phyloP scores from a whole-genome alignment of 2,113 vertebrate species.

The Erinaceus europaeus region DNA sequence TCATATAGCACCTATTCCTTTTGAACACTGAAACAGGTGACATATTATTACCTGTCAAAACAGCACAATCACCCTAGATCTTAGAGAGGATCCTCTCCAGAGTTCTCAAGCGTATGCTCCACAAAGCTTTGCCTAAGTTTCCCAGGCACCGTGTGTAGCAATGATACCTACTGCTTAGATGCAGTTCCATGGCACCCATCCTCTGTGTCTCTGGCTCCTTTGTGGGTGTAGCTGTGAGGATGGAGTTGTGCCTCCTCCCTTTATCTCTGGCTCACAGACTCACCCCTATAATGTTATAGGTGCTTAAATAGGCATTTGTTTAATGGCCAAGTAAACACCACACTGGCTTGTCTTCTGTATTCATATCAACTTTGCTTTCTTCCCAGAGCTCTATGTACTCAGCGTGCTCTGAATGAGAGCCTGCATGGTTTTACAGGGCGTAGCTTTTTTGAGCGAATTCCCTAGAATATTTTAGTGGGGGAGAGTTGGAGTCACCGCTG shows the following conservation, averaged over 20 bases:
- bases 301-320: neutral
- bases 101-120: neutral
- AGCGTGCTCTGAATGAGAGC: neutral
- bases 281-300: neutral
- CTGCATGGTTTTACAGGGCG: no score
- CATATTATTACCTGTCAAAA: neutral
- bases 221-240: neutral
- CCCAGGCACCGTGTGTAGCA: neutral
- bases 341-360: neutral
- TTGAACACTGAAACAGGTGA: conserved; percentile 15
- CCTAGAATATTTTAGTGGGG: neutral
- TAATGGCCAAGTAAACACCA: neutral
- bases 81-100: neutral
- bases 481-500: neutral
- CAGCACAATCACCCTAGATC: neutral
- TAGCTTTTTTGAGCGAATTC: neutral
- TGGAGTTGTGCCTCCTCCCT: neutral
- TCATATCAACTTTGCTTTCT: conserved; percentile 12
- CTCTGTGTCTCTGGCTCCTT: neutral
- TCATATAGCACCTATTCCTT: neutral
- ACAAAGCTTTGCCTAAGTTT: neutral
- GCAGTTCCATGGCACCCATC: neutral
- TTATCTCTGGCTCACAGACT: neutral
- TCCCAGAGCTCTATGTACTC: neutral
- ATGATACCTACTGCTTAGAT: neutral